Conservation (phyloP, 2,888 invertebrate genomes). For the Drosophila flavopinicola region DNA sequence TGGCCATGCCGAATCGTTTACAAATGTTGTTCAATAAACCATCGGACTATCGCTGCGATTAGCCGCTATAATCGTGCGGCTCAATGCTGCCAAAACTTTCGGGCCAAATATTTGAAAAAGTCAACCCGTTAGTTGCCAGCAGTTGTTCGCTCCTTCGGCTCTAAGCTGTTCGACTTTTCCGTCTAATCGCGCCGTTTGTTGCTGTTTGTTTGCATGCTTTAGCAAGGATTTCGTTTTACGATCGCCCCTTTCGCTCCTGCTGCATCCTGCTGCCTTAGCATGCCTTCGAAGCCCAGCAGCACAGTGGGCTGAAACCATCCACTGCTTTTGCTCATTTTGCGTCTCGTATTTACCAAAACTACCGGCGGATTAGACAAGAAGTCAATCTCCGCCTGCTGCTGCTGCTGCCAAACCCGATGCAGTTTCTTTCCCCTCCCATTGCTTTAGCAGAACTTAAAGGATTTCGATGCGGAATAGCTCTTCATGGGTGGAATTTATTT, state of each 20-base stretch:
- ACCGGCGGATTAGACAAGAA: constrained; percentile 62
- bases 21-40: constrained; percentile 84
- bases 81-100: constrained; percentile 68
- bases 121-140: constrained; percentile 57
- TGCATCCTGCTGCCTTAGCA: constrained; percentile 1
- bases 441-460: neutral
- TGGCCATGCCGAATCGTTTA: constrained; percentile 73
- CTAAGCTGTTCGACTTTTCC: constrained; percentile 62
- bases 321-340: constrained; percentile 43
- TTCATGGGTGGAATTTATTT: neutral
- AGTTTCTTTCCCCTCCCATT: neutral
- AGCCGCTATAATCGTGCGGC: constrained; percentile 81
- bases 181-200: constrained; percentile 65
- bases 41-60: constrained; percentile 75
- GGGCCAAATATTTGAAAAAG: constrained; percentile 81
- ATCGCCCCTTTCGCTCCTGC: constrained; percentile 32
- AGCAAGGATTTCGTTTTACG: constrained; percentile 70
- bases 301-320: constrained; percentile 24
- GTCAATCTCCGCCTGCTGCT: constrained; percentile 64
- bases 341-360: constrained; percentile 68
- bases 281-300: constrained; percentile 31
- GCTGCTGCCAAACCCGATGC: neutral
- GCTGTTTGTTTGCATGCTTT: constrained; percentile 78
- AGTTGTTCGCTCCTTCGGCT: constrained; percentile 12
- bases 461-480: too few relatives aligned